These are phyloP conservation scores for Idris sp. DNA, from an alignment of 1,140 invertebrate species.

Conservation along the genomic window DNA sequence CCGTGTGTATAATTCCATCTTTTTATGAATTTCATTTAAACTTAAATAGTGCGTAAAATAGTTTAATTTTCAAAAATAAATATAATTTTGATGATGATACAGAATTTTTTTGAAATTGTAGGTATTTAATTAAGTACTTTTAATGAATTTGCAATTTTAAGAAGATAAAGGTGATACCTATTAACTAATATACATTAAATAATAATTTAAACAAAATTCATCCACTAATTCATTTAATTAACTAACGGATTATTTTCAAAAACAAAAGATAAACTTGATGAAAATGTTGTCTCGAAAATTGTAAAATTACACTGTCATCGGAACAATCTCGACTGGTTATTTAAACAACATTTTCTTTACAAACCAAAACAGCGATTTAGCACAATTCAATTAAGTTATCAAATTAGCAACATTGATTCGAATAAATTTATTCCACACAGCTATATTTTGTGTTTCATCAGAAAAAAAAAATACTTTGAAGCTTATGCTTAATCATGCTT, in stretches of 20 bases:
- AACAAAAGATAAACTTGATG: neutral
- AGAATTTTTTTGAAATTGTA: no score
- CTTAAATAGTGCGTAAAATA: neutral
- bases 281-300: constrained; percentile 5
- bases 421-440: constrained; percentile 23
- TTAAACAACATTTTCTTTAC: constrained; percentile 2
- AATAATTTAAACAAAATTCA: no score
- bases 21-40: constrained; percentile 5
- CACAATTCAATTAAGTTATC: constrained; percentile 33
- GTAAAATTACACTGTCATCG: constrained; percentile 7
- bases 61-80: no score
- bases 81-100: no score
- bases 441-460: constrained; percentile 23
- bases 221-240: constrained; percentile 12
- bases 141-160: no score
- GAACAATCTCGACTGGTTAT: constrained; percentile 15
- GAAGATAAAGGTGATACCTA: no score
- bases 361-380: constrained; percentile 15
- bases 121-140: no score
- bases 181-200: no score
- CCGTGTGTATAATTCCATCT: constrained; percentile 10
- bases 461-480: constrained; percentile 44
- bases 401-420: constrained; percentile 39
- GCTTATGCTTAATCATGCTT: constrained; percentile 41
- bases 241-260: constrained; percentile 2